A percentile compares a stretch with the other conserved stretches of the same genome.
phyloP scores from a whole-genome alignment of 2,888 invertebrate species.

The Orthosia cruda region DNA sequence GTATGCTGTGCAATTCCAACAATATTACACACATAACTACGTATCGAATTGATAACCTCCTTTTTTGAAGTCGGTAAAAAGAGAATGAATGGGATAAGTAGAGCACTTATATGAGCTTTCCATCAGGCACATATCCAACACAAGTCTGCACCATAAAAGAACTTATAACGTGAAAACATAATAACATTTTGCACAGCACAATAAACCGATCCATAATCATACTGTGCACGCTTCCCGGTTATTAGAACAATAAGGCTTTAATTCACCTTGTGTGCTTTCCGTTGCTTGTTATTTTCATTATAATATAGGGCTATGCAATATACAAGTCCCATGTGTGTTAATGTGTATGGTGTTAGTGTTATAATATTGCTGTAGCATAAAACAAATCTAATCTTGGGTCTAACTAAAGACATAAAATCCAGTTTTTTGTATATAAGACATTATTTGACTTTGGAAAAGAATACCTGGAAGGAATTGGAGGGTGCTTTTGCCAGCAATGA shows the following conservation, averaged over 20 bases:
- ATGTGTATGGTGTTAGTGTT: background rate
- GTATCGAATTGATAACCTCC: too few relatives aligned
- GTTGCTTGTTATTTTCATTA: slow-evolving; percentile 20
- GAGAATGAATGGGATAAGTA: background rate
- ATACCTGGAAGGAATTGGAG: too few relatives aligned
- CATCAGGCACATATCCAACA: slow-evolving; percentile 14
- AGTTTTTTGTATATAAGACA: too few relatives aligned
- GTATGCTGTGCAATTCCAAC: too few relatives aligned
- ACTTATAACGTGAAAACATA: slow-evolving; percentile 20
- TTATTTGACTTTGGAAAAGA: too few relatives aligned
- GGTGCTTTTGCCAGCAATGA: too few relatives aligned
- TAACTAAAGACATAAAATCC: too few relatives aligned
- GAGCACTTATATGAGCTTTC: slow-evolving; percentile 1
- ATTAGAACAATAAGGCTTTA: slow-evolving; percentile 41
- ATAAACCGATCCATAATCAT: slow-evolving; percentile 47
- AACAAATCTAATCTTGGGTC: too few relatives aligned
- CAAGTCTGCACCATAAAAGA: slow-evolving; percentile 22
- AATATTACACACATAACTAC: too few relatives aligned
- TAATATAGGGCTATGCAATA: slow-evolving; percentile 17
- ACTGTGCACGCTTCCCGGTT: slow-evolving; percentile 29
- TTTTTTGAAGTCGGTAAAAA: background rate
- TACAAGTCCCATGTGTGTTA: slow-evolving; percentile 33
- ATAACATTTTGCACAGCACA: slow-evolving; percentile 26
- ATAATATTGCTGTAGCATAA: background rate
- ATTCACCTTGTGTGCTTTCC: slow-evolving; percentile 21